phyloP scores from a whole-genome alignment of 2,888 invertebrate species.

The Mallateleia sp. region DNA sequence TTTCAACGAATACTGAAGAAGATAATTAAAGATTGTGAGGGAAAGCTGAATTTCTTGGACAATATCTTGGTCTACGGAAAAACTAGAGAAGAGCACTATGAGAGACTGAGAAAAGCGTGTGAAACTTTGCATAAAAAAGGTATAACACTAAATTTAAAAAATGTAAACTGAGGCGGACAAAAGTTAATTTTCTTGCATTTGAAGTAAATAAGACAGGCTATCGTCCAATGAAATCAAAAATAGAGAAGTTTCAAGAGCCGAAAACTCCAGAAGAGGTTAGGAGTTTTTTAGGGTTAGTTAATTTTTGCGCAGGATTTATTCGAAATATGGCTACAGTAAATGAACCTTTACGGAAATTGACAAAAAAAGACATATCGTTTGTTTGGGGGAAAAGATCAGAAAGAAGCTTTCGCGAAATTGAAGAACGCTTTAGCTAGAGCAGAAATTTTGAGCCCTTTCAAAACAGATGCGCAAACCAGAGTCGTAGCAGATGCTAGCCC shows the following conservation, averaged over 20 bases:
- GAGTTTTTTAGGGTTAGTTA: conserved; percentile 69
- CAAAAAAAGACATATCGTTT: not conserved
- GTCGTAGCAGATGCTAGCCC: conserved; percentile 87
- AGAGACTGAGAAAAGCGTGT: not conserved
- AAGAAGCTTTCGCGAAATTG: not conserved
- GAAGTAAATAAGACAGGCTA: conserved; percentile 43
- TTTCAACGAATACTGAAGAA: conserved; percentile 29
- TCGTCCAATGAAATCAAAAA: conserved; percentile 42
- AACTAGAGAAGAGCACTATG: conserved; percentile 36
- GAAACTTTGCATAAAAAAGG: conserved; percentile 50
- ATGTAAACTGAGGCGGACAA: no score
- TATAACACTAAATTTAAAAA: no score
- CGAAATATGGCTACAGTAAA: conserved; percentile 79
- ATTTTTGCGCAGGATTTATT: conserved; percentile 82
- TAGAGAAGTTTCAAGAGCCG: conserved; percentile 42
- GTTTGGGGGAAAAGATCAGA: not conserved
- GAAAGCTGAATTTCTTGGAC: conserved; percentile 32
- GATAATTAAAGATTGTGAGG: conserved; percentile 20
- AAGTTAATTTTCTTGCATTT: no score
- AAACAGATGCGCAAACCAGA: conserved; percentile 82
- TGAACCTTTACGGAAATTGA: conserved; percentile 76
- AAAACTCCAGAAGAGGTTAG: conserved; percentile 51
- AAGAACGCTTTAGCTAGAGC: no score
- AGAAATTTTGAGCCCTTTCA: conserved; percentile 83
- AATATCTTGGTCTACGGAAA: conserved; percentile 26